Percentiles rank a stretch among this genome's conserved stretches.
Conservation (phyloP, 2,113 vertebrate species). For the Tursiops truncatus region DNA sequence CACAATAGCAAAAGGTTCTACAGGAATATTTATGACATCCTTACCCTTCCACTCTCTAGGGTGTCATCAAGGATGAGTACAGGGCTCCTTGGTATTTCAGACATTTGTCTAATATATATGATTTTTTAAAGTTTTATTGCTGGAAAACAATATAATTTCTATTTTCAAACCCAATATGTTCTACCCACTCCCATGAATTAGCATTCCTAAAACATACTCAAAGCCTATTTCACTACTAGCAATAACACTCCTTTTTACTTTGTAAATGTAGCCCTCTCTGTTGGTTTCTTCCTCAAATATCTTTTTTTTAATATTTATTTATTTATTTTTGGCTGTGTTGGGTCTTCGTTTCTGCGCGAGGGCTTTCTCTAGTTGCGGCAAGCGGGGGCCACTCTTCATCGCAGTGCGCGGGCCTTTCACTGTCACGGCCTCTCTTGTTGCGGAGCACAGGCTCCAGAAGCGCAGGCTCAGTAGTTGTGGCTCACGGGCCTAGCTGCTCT, state of each 20-base stretch:
- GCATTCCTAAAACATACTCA: slow-evolving; percentile 4
- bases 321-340: no score
- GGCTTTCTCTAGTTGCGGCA: no score
- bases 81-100: neutral
- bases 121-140: neutral
- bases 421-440: no score
- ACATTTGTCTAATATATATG: neutral
- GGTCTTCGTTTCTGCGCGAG: no score
- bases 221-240: neutral
- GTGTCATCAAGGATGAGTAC: neutral
- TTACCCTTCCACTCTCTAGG: neutral
- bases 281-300: neutral
- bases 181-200: neutral
- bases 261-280: neutral
- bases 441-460: no score
- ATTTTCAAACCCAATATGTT: neutral
- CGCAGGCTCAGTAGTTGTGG: no score
- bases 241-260: neutral
- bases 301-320: neutral
- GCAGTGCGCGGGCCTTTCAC: no score
- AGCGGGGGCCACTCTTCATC: no score
- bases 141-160: neutral
- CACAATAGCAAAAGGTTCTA: neutral
- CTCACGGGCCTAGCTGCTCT: no score
- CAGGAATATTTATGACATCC: neutral